These are phyloP conservation scores for Salminus brasiliensis DNA, from an alignment of 2,113 vertebrate species.

Conservation along the genomic window DNA sequence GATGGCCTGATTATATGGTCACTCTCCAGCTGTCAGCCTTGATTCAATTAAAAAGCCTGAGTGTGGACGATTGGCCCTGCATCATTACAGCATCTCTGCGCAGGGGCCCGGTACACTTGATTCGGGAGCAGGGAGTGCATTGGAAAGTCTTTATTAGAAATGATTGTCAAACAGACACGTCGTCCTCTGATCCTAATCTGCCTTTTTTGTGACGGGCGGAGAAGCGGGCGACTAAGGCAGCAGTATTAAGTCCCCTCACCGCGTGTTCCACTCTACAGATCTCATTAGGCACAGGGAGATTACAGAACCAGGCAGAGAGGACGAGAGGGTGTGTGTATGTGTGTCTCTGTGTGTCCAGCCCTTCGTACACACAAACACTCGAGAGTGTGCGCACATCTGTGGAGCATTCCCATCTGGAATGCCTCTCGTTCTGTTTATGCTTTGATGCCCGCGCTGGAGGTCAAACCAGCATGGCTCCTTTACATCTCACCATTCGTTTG, in stretches of 20 bases:
- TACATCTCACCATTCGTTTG: not conserved
- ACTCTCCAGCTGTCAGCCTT: constrained; percentile 39
- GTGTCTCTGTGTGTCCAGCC: constrained; percentile 49
- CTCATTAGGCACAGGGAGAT: constrained; percentile 78
- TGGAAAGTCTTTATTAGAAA: constrained; percentile 77
- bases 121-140: constrained; percentile 13
- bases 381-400: not conserved
- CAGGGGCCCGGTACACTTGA: not conserved
- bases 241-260: constrained; percentile 75
- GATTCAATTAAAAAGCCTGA: constrained; percentile 38
- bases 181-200: constrained; percentile 76
- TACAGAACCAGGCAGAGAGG: constrained; percentile 55
- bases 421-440: not conserved
- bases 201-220: constrained; percentile 73
- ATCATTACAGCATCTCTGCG: not conserved
- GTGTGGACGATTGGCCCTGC: constrained; percentile 25
- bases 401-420: not conserved
- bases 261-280: constrained; percentile 76
- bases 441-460: not conserved
- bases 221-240: constrained; percentile 72
- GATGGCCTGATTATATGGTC: constrained; percentile 37
- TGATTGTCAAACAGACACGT: constrained; percentile 70
- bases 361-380: constrained; percentile 18
- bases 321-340: constrained; percentile 50
- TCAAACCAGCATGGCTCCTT: not conserved